phyloP scores from a whole-genome alignment of 2,888 invertebrate species.

The Eremobia ochroleuca region DNA sequence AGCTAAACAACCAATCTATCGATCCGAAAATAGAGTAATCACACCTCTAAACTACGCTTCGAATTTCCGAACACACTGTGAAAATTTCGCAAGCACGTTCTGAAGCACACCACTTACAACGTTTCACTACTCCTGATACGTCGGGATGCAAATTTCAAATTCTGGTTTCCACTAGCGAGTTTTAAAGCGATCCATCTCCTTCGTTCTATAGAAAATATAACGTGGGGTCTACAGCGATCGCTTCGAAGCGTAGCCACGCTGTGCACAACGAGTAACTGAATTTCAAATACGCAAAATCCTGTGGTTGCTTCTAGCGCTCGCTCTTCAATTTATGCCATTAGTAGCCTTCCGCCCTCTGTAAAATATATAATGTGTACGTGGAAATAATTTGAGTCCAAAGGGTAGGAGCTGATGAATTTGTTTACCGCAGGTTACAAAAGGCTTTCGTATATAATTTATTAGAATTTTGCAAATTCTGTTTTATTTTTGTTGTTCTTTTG shows the following conservation, averaged over 20 bases:
- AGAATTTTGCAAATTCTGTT: constrained; percentile 56
- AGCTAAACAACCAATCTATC: constrained; percentile 26
- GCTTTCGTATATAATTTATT: constrained; percentile 64
- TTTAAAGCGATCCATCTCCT: constrained; percentile 82
- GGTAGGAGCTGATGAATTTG: constrained; percentile 74
- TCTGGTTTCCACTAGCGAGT: constrained; percentile 76
- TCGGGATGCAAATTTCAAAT: constrained; percentile 79
- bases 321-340: constrained; percentile 88
- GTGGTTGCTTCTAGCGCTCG: constrained; percentile 83
- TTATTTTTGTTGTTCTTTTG: constrained; percentile 60
- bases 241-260: constrained; percentile 76
- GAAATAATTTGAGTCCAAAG: constrained; percentile 77
- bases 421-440: constrained; percentile 72
- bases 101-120: constrained; percentile 63
- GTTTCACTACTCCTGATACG: constrained; percentile 74
- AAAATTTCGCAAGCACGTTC: constrained; percentile 56
- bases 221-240: constrained; percentile 77
- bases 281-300: constrained; percentile 88
- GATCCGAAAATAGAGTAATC: constrained; percentile 55
- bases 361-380: constrained; percentile 79
- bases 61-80: constrained; percentile 44
- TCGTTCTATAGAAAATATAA: constrained; percentile 77
- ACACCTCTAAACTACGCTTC: constrained; percentile 36
- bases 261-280: constrained; percentile 84
- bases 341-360: constrained; percentile 81